A percentile compares a stretch with the other conserved stretches of the same genome.
Evolutionary conservation across 2,113 vertebrate species (phyloP).

Genomic region (Caranx ignobilis): DNA sequence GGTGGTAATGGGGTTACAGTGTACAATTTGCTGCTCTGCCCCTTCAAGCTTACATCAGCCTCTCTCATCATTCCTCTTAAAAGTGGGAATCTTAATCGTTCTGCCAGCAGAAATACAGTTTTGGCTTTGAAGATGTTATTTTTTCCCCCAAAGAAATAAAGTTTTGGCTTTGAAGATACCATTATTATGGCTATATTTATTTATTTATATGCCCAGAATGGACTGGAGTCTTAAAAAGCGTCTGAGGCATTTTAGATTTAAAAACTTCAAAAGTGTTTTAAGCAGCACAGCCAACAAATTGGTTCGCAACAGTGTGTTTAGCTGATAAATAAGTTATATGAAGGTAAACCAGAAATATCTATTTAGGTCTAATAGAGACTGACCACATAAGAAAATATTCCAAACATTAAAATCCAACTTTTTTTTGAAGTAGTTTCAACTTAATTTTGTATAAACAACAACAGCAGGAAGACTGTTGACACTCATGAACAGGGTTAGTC

Average conservation of each 20-base stretch:
- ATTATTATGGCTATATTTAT: constrained; percentile 50
- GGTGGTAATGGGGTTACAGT: constrained; percentile 66
- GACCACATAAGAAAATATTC: not conserved
- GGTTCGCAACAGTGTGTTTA: constrained; percentile 16
- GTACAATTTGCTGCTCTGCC: constrained; percentile 54
- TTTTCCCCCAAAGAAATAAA: constrained; percentile 36
- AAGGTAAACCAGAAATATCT: too few species aligned
- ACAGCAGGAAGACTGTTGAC: not conserved
- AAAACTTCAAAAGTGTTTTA: constrained; percentile 39
- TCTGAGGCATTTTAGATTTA: constrained; percentile 37
- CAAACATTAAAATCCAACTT: not conserved
- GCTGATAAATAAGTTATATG: not conserved
- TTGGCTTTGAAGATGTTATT: constrained; percentile 68
- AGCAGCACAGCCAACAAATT: constrained; percentile 8
- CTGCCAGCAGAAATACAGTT: constrained; percentile 61
- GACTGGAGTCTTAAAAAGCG: constrained; percentile 30
- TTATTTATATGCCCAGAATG: constrained; percentile 29
- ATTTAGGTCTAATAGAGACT: too few species aligned
- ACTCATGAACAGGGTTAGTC: too few species aligned
- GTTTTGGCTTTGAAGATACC: constrained; percentile 64
- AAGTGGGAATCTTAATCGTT: constrained; percentile 61
- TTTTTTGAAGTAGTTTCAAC: not conserved
- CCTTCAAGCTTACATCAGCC: constrained; percentile 59
- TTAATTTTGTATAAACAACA: not conserved
- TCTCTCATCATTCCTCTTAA: constrained; percentile 56